A percentile compares a stretch with the other conserved stretches of the same genome.
Conservation (phyloP, 2,888 invertebrate genomes). For the Phanerotoma sp. region DNA sequence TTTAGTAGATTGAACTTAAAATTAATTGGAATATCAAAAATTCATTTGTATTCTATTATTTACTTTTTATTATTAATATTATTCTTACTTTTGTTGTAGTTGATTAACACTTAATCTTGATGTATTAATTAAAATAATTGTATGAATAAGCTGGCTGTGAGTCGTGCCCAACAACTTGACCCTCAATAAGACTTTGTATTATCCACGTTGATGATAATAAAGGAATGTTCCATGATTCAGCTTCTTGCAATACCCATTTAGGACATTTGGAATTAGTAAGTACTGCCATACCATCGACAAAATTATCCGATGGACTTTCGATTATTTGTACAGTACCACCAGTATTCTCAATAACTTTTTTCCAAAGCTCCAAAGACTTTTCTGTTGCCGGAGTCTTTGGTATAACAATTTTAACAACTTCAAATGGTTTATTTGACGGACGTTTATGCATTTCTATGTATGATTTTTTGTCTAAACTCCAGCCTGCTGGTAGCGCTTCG, state of each 20-base stretch:
- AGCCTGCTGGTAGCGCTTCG: slow-evolving; percentile 65
- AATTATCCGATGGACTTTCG: slow-evolving; percentile 41
- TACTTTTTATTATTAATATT: no score
- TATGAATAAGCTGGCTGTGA: slow-evolving; percentile 62
- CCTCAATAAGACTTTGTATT: slow-evolving; percentile 68
- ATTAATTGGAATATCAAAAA: background rate
- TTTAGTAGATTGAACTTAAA: background rate
- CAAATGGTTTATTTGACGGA: slow-evolving; percentile 43
- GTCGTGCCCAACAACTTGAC: slow-evolving; percentile 59
- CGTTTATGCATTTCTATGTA: slow-evolving; percentile 56
- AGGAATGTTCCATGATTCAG: slow-evolving; percentile 64
- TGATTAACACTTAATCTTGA: no score
- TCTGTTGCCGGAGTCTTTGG: slow-evolving; percentile 53
- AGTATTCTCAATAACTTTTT: slow-evolving; percentile 63
- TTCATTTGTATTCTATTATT: no score
- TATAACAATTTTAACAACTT: slow-evolving; percentile 43
- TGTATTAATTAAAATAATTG: slow-evolving; percentile 53
- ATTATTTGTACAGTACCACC: slow-evolving; percentile 54
- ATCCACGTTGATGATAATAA: slow-evolving; percentile 71
- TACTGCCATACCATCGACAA: slow-evolving; percentile 56
- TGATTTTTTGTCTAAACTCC: slow-evolving; percentile 59
- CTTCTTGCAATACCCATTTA: slow-evolving; percentile 59
- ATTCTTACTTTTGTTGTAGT: no score
- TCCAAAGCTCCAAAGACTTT: slow-evolving; percentile 65
- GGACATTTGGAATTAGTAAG: slow-evolving; percentile 68